Evolutionary conservation across 53 echinoderm and acorn worm species (phyloP).

Genomic region (Actinopyga echinites): DNA sequence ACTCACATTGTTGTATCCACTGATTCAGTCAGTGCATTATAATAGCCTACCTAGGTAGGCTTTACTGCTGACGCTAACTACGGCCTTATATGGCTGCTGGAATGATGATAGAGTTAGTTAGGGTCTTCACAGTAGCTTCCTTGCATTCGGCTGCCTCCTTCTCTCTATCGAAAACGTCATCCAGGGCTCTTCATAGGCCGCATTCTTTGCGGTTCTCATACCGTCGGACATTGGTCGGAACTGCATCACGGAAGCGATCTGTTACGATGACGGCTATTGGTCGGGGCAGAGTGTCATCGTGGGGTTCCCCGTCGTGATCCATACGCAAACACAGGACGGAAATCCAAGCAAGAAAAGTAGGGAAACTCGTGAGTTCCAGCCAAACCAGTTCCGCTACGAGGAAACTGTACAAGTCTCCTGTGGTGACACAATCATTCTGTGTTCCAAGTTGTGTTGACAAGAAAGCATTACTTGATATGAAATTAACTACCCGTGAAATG

Average conservation of each 20-base stretch:
- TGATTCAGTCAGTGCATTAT: too few relatives aligned
- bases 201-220: background rate
- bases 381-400: too few relatives aligned
- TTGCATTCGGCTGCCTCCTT: too few relatives aligned
- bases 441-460: too few relatives aligned
- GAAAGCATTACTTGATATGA: too few relatives aligned
- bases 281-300: background rate
- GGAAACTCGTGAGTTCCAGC: background rate
- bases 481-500: too few relatives aligned
- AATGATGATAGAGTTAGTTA: conserved; percentile 21
- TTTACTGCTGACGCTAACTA: conserved; percentile 14
- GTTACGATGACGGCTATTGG: conserved; percentile 1
- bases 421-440: too few relatives aligned
- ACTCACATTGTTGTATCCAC: too few relatives aligned
- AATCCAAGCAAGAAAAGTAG: background rate
- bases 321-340: conserved; percentile 6
- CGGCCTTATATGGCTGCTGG: conserved; percentile 29
- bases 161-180: background rate
- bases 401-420: too few relatives aligned
- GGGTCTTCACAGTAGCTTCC: background rate
- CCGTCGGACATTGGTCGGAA: conserved; percentile 18
- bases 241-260: background rate
- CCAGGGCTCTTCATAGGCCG: conserved; percentile 18
- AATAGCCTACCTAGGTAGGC: background rate
- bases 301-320: conserved; percentile 23